Evolutionary conservation across 2,888 invertebrate genomes (phyloP), one percentile per base, ranked within the genome.

Genomic region (Apamea monoglypha): DNA sequence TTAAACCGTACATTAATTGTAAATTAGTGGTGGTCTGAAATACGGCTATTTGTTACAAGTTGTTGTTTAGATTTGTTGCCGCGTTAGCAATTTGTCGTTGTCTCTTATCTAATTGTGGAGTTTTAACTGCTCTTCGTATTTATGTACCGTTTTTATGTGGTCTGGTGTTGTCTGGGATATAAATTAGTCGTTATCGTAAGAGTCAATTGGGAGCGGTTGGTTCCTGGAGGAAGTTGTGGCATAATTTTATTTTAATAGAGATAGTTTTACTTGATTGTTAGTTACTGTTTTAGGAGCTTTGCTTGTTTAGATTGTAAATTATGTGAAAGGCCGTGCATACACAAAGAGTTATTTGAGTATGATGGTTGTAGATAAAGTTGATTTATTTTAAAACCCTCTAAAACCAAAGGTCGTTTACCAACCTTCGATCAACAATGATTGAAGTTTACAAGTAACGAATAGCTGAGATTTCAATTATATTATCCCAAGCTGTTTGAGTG

Each of bases 1-100:
- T 92, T 88, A 89, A 84, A 88, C 89, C 87, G 89, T 90, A 91
- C 93, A 94, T 94, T 95, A 94, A 94, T 94, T 92, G 94, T 94
- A 92, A 94, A 94, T 94, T 94, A 94, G 94, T 90, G 91, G 90
- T 87, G 88, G 83, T 74, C 91, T 90, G 92, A 92, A 92, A 91
- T 92, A 92, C 92, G 80, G 91, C 91, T 87, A 93, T 94, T 92
- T 92, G 94, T 94, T 92, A 89, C 90, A 86, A 89, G 91, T 91
- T 92, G 91, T 92, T 92, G 92, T 92, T 93, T 91, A 85, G 88
- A 91, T 91, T 90, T 90, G 90, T 89, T 80, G 66, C 79, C 70
- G 47, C 74, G 75, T 81, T 78, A 53, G 74, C 84, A 74, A 84
- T 88, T 88, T 89, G 89, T 89, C 83, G 82, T 75, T 72, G 85